Percentiles rank a stretch among this genome's conserved stretches.
phyloP scores from a whole-genome alignment of 53 echinoderm and acorn worm species.

The Zoroaster sp. region DNA sequence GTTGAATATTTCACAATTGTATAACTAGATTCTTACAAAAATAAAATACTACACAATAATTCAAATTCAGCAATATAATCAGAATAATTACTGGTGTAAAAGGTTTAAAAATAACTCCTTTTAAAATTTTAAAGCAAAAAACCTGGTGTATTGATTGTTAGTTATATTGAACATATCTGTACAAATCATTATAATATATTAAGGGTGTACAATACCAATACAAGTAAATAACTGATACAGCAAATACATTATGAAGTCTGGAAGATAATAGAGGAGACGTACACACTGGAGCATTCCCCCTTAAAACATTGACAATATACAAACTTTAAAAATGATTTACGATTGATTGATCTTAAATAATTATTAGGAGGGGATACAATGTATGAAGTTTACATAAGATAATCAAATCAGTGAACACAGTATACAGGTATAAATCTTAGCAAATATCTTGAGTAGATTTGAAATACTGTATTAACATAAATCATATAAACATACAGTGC shows the following conservation, averaged over 20 bases:
- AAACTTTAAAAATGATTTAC: too few relatives aligned
- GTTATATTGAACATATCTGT: neutral
- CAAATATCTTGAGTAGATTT: too few relatives aligned
- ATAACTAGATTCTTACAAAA: neutral
- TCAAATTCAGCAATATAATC: neutral
- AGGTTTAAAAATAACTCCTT: neutral
- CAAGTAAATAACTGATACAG: neutral
- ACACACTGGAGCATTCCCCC: neutral
- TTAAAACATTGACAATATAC: neutral
- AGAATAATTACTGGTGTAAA: neutral
- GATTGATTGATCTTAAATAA: too few relatives aligned
- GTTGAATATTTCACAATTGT: neutral
- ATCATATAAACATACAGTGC: too few relatives aligned
- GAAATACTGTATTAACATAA: too few relatives aligned
- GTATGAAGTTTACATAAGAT: too few relatives aligned
- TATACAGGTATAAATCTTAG: too few relatives aligned
- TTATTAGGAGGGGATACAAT: too few relatives aligned
- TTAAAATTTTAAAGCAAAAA: neutral
- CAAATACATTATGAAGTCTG: neutral
- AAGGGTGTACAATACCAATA: neutral
- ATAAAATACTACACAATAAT: neutral
- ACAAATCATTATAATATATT: neutral
- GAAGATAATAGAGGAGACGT: too few relatives aligned
- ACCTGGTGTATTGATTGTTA: neutral
- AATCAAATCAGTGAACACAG: too few relatives aligned